These are phyloP conservation scores for Myotis brandtii DNA, from an alignment of 2,113 vertebrate genomes.

Conservation along the genomic window DNA sequence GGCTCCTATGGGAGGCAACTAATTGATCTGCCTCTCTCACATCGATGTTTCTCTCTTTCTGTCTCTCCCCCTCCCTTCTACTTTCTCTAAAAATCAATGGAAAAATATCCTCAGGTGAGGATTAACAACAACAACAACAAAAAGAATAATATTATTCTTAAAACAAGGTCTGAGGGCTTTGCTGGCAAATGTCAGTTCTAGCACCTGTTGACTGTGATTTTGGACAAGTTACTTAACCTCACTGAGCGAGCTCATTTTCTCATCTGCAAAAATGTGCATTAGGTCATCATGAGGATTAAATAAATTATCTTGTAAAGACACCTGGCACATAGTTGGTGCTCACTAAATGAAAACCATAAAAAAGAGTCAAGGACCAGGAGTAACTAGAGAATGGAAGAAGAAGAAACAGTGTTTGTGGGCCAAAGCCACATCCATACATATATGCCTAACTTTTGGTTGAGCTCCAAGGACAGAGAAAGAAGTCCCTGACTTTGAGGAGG, in stretches of 20 bases:
- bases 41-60: neutral
- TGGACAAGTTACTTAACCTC: neutral
- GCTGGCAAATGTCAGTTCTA: slow-evolving; percentile 25
- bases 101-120: too few relatives aligned
- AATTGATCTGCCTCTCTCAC: neutral
- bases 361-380: neutral
- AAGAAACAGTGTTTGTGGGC: neutral
- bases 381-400: neutral
- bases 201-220: neutral
- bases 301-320: slow-evolving; percentile 24
- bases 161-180: neutral
- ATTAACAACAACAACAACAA: too few relatives aligned
- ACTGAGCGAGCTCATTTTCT: neutral
- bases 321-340: neutral
- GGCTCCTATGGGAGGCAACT: too few relatives aligned
- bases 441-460: neutral
- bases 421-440: slow-evolving; percentile 1
- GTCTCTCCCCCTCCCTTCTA: neutral
- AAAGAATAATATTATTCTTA: neutral
- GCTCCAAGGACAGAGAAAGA: neutral
- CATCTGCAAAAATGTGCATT: slow-evolving; percentile 25
- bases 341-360: slow-evolving; percentile 37
- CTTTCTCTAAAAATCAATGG: neutral
- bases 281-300: slow-evolving; percentile 37
- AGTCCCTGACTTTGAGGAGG: neutral